A percentile compares a stretch with the other conserved stretches of the same genome.
phyloP scores from a whole-genome alignment of 1,140 invertebrate genomes.

The Hesperophylax magnus region DNA sequence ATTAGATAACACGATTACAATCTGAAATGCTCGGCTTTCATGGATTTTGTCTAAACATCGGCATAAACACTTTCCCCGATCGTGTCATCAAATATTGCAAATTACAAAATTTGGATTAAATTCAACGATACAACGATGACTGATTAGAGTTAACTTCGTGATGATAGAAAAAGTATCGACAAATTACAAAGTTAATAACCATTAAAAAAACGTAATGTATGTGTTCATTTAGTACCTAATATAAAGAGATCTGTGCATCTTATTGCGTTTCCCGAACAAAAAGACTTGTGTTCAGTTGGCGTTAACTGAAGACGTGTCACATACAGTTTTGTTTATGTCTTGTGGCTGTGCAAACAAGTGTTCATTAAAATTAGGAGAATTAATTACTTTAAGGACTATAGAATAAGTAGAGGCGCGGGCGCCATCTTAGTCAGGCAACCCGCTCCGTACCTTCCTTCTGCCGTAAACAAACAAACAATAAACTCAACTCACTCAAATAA shows the following conservation, averaged over 20 bases:
- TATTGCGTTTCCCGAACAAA: too few relatives aligned
- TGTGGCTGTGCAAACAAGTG: constrained; percentile 45
- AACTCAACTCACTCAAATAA: neutral
- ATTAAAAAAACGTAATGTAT: too few relatives aligned
- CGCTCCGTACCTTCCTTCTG: neutral
- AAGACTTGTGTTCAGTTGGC: too few relatives aligned
- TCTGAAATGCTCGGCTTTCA: neutral
- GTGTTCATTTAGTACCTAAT: too few relatives aligned
- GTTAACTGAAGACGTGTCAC: neutral
- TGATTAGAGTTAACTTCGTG: too few relatives aligned
- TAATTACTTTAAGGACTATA: constrained; percentile 11
- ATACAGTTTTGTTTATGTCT: constrained; percentile 8
- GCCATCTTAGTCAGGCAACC: constrained; percentile 40
- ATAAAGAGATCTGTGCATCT: too few relatives aligned
- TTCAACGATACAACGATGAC: too few relatives aligned
- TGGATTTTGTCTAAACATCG: neutral
- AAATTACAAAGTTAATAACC: too few relatives aligned
- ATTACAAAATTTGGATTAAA: too few relatives aligned
- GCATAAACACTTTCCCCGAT: too few relatives aligned
- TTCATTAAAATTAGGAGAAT: constrained; percentile 40
- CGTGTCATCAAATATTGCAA: too few relatives aligned
- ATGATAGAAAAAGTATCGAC: too few relatives aligned
- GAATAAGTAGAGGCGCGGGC: constrained; percentile 6
- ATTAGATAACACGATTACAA: neutral
- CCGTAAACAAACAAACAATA: neutral